These are phyloP conservation scores for Agonopterix arenella DNA, from an alignment of 2,888 invertebrate species.

Conservation along the genomic window DNA sequence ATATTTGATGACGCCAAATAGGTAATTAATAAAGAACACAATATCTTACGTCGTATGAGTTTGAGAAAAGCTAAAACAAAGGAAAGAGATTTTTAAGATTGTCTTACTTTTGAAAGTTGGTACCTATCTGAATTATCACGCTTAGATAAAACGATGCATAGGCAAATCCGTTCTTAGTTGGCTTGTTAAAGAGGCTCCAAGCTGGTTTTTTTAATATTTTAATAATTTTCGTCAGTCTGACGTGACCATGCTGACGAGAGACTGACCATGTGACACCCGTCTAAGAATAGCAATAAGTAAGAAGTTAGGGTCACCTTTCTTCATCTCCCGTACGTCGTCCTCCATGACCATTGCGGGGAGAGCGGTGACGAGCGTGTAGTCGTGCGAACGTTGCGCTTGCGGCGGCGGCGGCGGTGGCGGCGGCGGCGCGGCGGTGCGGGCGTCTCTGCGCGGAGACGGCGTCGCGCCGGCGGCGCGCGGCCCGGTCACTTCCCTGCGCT, in stretches of 20 bases:
- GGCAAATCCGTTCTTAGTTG: too few relatives aligned
- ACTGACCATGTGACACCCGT: too few relatives aligned
- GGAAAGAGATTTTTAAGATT: too few relatives aligned
- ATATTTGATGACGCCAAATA: not conserved
- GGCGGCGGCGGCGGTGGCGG: constrained; percentile 73
- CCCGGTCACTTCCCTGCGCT: constrained; percentile 80
- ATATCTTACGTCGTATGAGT: too few relatives aligned
- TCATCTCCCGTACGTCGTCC: constrained; percentile 79
- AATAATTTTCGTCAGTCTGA: not conserved
- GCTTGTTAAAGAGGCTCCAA: too few relatives aligned
- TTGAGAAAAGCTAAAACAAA: too few relatives aligned
- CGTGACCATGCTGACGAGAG: too few relatives aligned
- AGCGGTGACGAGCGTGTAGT: constrained; percentile 86
- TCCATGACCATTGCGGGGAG: constrained; percentile 87
- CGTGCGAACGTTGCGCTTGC: constrained; percentile 41
- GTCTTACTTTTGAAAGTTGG: too few relatives aligned
- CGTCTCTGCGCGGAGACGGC: constrained; percentile 59
- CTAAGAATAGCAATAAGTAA: too few relatives aligned
- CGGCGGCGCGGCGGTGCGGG: constrained; percentile 36
- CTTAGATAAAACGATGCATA: too few relatives aligned
- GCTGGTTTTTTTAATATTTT: not conserved
- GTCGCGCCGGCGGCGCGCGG: constrained; percentile 66
- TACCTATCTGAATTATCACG: too few relatives aligned
- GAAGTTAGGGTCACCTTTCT: constrained; percentile 55
- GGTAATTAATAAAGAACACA: too few relatives aligned